These are phyloP conservation scores for Craniophora ligustri DNA, from an alignment of 2,888 invertebrate genomes.

Conservation along the genomic window DNA sequence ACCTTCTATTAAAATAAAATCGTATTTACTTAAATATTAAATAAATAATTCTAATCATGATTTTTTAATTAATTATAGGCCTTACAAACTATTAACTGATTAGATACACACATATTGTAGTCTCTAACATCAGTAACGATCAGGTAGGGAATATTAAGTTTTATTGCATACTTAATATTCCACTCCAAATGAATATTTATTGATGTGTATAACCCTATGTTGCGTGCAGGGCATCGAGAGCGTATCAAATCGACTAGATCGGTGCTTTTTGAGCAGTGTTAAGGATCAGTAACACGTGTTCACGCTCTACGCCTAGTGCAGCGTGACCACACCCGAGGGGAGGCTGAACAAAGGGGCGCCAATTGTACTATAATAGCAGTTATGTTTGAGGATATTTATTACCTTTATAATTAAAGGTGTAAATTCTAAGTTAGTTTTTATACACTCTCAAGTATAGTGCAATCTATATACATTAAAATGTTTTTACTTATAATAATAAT, in stretches of 20 bases:
- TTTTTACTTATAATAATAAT: no score
- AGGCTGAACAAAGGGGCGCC: conserved; percentile 68
- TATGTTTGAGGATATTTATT: conserved; percentile 74
- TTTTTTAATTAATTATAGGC: not conserved
- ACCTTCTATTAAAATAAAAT: not conserved
- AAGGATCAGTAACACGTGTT: conserved; percentile 84
- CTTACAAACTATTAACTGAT: no score
- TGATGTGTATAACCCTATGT: conserved; percentile 64
- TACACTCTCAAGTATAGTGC: no score
- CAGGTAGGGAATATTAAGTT: conserved; percentile 49
- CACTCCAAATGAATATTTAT: conserved; percentile 65
- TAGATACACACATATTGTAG: no score
- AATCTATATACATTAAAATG: no score
- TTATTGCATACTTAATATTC: conserved; percentile 48
- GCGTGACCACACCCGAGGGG: conserved; percentile 69
- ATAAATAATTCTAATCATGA: not conserved
- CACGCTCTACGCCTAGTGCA: conserved; percentile 71
- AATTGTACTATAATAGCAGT: conserved; percentile 78
- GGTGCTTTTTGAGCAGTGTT: conserved; percentile 61
- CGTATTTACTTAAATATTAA: conserved; percentile 20
- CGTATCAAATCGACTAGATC: conserved; percentile 81
- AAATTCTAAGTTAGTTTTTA: conserved; percentile 29
- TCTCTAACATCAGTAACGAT: conserved; percentile 16
- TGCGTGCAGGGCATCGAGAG: conserved; percentile 72
- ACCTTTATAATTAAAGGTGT: conserved; percentile 63